A percentile compares a stretch with the other conserved stretches of the same genome.
Conservation (phyloP, 2,797 vertebrate genomes). For the Sebastes umbrosus region DNA sequence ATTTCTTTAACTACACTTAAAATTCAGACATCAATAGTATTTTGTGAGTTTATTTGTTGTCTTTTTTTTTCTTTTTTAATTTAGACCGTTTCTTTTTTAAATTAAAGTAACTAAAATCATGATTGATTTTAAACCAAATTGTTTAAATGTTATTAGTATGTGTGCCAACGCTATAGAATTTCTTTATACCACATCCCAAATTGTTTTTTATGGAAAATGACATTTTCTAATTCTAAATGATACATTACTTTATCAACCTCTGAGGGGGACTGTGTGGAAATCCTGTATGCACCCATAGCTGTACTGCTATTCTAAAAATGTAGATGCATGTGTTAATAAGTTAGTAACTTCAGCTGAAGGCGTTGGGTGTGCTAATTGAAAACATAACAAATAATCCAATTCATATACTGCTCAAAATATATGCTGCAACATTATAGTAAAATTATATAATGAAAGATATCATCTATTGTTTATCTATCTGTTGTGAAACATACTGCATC, state of each 20-base stretch:
- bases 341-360: background rate
- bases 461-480: background rate
- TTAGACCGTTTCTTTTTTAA: background rate
- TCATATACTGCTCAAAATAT: background rate
- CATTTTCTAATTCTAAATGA: background rate
- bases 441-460: background rate
- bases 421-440: background rate
- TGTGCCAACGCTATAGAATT: background rate
- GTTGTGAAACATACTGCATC: background rate
- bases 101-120: background rate
- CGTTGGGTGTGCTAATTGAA: background rate
- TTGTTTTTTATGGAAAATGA: background rate
- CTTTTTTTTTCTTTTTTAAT: background rate
- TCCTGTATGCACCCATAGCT: background rate
- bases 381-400: background rate
- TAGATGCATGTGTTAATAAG: background rate
- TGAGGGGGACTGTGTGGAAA: background rate
- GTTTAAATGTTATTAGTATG: background rate
- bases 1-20: background rate
- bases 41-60: background rate
- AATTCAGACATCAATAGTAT: accelerated
- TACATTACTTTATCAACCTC: background rate
- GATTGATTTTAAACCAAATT: background rate
- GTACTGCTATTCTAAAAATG: background rate
- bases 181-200: background rate